phyloP scores from a whole-genome alignment of 2,113 vertebrate species.

The Phoenicopterus ruber region DNA sequence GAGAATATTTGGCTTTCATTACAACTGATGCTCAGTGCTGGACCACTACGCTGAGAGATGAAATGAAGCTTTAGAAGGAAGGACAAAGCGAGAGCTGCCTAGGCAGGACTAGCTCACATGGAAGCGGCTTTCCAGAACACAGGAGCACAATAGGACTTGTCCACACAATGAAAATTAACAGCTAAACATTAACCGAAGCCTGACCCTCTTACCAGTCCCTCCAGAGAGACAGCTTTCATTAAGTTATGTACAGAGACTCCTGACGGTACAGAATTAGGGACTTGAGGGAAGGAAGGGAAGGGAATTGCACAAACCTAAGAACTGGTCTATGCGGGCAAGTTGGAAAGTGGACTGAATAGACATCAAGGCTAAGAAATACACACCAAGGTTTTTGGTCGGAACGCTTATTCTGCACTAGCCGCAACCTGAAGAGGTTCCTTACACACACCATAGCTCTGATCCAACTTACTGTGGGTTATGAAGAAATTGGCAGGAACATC shows the following conservation, averaged over 20 bases:
- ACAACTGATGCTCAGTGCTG: neutral
- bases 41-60: neutral
- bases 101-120: neutral
- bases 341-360: neutral
- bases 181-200: neutral
- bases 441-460: neutral
- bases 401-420: neutral
- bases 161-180: neutral
- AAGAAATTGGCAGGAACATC: neutral
- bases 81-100: neutral
- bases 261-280: neutral
- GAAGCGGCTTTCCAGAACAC: neutral
- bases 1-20: neutral
- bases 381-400: neutral
- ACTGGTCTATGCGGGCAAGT: fast-evolving
- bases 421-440: neutral
- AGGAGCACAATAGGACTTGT: neutral
- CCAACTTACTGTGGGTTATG: neutral
- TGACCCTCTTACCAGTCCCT: neutral
- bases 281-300: neutral
- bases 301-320: neutral
- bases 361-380: neutral
- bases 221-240: neutral
- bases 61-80: neutral
- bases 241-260: neutral